Base-by-base conservation (phyloP, 2,797 vertebrate species). In the Myotis daubentonii region DNA sequence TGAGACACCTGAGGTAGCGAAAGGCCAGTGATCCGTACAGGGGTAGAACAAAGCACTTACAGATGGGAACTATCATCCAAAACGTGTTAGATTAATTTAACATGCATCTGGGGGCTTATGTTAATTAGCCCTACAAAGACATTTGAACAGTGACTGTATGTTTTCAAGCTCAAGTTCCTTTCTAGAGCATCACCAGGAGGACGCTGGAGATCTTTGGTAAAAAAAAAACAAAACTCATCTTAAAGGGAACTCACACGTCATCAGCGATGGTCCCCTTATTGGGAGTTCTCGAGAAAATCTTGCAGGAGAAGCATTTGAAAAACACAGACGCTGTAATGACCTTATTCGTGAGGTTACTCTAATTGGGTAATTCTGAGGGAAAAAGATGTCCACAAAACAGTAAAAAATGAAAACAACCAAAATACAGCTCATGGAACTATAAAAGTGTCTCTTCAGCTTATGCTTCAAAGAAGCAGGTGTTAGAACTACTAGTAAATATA, bases 401-500 rank as follows among this genome's bases (percentile, higher is more conserved):
- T 70, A 28, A 68, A 44, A 71, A n/a, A 70, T 8, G 12, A 19
- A 80, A 49, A 72, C 53, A 49, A 23, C 10, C 66, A 49, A 11
- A 28, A 53, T 55, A 87, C 10, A 89, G 71, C 81, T 75, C 83
- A 23, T 8, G 80, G 1, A 71, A 91, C 33, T 33, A 78, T 70
- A 93, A 75, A 62, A 57, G 82, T 88, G 2, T 55, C 3, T 5
- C 89, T 87, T 87, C n/a, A 78, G 92, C 83, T 87, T 91, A 36
- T 36, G 1, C 60, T 92, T 97, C 89, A 94, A 95, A 96, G 30
- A 93, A 93, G 66, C 47, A 49, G 53, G 10, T 89, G 23, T 3
- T 84, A 49, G 68, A 95, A 79, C 17, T 79, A 49, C 93, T 44
- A 44, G 41, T 10, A 44, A 44, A 68, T 36, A 72, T 0, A 57